Conservation (phyloP, 2,797 vertebrate genomes). For the Sarcoramphus papa region DNA sequence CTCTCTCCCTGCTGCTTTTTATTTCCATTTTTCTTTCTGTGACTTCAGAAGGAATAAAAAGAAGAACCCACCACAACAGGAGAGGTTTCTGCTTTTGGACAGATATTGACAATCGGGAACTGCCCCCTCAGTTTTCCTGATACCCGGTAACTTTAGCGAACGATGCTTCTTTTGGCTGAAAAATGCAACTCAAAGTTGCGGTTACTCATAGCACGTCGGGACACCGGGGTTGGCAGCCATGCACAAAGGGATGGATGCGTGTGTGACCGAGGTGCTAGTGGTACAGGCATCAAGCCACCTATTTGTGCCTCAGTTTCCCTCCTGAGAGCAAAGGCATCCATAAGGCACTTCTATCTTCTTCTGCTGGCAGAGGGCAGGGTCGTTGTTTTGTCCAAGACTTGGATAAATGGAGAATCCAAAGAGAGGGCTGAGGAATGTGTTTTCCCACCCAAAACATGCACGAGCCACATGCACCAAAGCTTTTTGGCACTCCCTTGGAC, state of each 20-base stretch:
- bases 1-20: conserved; percentile 35
- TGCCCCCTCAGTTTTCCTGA: background rate
- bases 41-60: background rate
- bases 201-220: rapidly evolving
- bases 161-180: background rate
- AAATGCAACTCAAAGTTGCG: background rate
- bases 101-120: background rate
- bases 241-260: rapidly evolving
- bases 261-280: background rate
- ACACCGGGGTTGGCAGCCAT: rapidly evolving
- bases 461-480: background rate
- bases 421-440: background rate
- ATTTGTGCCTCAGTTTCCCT: background rate
- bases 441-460: background rate
- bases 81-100: background rate
- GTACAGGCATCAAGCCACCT: background rate
- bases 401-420: background rate
- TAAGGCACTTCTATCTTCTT: background rate
- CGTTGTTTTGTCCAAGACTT: background rate
- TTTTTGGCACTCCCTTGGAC: background rate
- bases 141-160: background rate
- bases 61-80: background rate
- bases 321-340: background rate
- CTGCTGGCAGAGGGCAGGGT: background rate
- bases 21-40: conserved; percentile 22